phyloP scores from a whole-genome alignment of 92 coral and sea anemone species.

The Phenganax marumi region DNA sequence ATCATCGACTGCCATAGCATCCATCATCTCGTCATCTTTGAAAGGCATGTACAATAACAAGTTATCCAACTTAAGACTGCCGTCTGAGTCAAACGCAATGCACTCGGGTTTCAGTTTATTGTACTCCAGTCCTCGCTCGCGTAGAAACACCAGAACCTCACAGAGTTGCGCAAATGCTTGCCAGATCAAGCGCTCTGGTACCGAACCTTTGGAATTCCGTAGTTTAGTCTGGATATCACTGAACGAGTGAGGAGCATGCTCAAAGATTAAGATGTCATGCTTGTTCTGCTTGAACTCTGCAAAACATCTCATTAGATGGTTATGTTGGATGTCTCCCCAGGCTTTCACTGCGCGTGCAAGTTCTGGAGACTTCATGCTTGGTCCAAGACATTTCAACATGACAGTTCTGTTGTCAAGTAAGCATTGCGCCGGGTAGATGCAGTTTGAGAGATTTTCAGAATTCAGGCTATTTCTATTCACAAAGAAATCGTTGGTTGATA shows the following conservation, averaged over 20 bases:
- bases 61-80: constrained; percentile 78
- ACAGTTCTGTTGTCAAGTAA: constrained; percentile 90
- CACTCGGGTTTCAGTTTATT: constrained; percentile 71
- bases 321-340: constrained; percentile 75
- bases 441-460: constrained; percentile 69
- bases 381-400: constrained; percentile 76
- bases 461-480: constrained; percentile 81
- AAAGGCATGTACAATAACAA: constrained; percentile 69
- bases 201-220: constrained; percentile 53
- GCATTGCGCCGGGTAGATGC: constrained; percentile 96
- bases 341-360: constrained; percentile 65
- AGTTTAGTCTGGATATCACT: constrained; percentile 65
- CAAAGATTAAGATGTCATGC: constrained; percentile 78
- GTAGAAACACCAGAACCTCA: constrained; percentile 71
- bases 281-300: constrained; percentile 72
- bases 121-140: constrained; percentile 69
- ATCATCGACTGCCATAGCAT: constrained; percentile 70
- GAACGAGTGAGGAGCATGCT: constrained; percentile 80
- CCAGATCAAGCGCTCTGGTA: constrained; percentile 89
- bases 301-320: constrained; percentile 65
- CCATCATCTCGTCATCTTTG: constrained; percentile 64
- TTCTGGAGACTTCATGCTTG: constrained; percentile 65
- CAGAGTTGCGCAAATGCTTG: constrained; percentile 78
- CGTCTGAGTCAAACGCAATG: constrained; percentile 82
- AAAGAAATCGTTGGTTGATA: constrained; percentile 80